Conservation (phyloP, 2,797 vertebrate species). For the Parauchenoglanis ngamensis region DNA sequence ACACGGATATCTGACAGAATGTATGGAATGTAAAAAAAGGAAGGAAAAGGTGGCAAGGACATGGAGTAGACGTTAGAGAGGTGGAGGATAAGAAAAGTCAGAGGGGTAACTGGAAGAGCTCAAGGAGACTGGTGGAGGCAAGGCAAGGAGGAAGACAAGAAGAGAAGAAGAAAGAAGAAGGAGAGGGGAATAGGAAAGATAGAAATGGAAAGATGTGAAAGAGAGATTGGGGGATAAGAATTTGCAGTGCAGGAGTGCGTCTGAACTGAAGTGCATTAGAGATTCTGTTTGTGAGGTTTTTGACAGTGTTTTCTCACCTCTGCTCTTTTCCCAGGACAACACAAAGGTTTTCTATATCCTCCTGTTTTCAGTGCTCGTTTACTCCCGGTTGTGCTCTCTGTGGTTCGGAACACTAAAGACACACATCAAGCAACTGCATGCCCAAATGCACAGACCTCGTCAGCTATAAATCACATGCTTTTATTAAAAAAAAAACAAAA, state of each 20-base stretch:
- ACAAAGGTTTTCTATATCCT: background rate
- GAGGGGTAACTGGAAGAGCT: background rate
- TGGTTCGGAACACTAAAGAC: background rate
- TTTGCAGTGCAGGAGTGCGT: background rate
- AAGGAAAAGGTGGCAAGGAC: background rate
- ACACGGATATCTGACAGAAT: background rate
- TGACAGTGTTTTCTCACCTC: conserved; percentile 15
- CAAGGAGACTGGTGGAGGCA: background rate
- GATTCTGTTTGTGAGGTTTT: conserved; percentile 21
- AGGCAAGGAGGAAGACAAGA: background rate
- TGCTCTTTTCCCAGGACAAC: conserved; percentile 19
- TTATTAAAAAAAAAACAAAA: background rate
- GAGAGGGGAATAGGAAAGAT: background rate
- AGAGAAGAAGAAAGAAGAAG: background rate
- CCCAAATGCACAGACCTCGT: background rate
- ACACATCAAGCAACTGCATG: background rate
- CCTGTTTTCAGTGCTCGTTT: background rate
- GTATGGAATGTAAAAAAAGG: background rate
- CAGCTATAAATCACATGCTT: background rate
- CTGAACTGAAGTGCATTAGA: conserved; percentile 18
- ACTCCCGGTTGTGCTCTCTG: background rate
- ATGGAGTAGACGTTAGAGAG: background rate
- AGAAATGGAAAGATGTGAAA: background rate
- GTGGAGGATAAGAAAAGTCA: background rate
- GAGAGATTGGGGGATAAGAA: too few relatives aligned